Base-by-base conservation (phyloP, 2,797 vertebrate genomes). In the Spizella passerina region DNA sequence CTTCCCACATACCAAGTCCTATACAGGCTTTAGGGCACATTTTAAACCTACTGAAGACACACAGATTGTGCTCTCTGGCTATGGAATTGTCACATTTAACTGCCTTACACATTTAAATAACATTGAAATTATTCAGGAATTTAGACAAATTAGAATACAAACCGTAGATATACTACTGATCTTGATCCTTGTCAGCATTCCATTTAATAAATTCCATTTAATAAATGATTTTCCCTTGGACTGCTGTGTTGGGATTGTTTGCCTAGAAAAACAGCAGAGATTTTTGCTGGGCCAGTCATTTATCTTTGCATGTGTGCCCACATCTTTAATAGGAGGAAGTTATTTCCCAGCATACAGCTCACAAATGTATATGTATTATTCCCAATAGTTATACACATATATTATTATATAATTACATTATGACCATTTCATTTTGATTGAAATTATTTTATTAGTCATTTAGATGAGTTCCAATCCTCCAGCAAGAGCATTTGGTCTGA, bases 71-170 rank as follows among this genome's bases (percentile, higher is more conserved):
- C 52, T 95, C 22, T 65, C 77, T 86, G 52, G 18, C 59, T 79
- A 17, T 60, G 38, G 39, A 91, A 63, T 0, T 53, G 2, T 65
- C 82, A 71, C 59, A 60, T 90, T 70, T 91, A 86, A 86, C 88
- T 86, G 38, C 26, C 49, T 84, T 53, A 52, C 34, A 55, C 50
- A 61, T 78, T 53, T 82, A 50, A 92, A 85, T 80, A 41, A 64
- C 22, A 50, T 70, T 73, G 63, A 65, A 92, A 86, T 93, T 84
- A 88, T 79, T 86, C 68, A 60, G 41, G 18, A 92, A 90, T 90
- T 90, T 70, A 65, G 27, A 64, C 34, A 90, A 90, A 94, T 86
- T 94, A 86, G 78, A 93, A 88, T 66, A 92, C 44, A 88, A 90
- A 91, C 59, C 66, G 43, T 26, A 91, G 56, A 79, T 79, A 82